Base-by-base conservation (phyloP, 2,797 vertebrate species). In the Dicrostonyx torquatus region DNA sequence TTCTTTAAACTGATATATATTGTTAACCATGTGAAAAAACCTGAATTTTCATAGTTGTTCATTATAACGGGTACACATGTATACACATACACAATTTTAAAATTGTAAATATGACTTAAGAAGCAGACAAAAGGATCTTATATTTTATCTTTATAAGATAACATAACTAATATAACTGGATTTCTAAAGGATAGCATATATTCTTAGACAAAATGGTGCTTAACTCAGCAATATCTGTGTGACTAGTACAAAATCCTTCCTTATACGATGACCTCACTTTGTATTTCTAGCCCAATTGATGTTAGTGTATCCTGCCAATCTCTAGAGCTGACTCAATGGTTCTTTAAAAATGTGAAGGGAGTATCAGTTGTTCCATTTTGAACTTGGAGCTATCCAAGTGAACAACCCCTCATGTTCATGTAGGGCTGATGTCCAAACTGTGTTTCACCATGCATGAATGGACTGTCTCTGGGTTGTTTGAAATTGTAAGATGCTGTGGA, bases 381-480 rank as follows among this genome's bases (percentile, higher is more conserved):
- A 43, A 17, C 14, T 60, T 53, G 86, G 20, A 40, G 79, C 2
- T 8, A 37, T 4, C 20, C 18, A 18, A 15, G 37, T 22, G 70
- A 58, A 13, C 62, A 34, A 5, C 6, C 22, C 8, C 2, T 40
- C 3, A 2, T 2, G 0, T 18, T 18, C 18, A 0, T 7, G 2
- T 5, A 64, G 24, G 2, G 2, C 26, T 64, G 4, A 70, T 34
- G 55, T 31, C 26, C 6, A 72, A 26, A 58, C 13, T 7, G 79
- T 13, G 55, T 50, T 79, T 79, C 18, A 80, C 40, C 66, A 37
- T 12, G 10, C n/a, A 11, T 50, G 70, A 48, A 18, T 31, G 13
- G 9, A 5, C 62, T 22, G 2, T 6, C 53, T 55, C 43, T n/a
- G 20, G 6, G 20, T 7, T 29, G 22, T 6, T 70, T 18, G 10